Evolutionary conservation across 2,797 vertebrate species (phyloP), one percentile per base, ranked within the genome.

Genomic region (Naso thynnoides): DNA sequence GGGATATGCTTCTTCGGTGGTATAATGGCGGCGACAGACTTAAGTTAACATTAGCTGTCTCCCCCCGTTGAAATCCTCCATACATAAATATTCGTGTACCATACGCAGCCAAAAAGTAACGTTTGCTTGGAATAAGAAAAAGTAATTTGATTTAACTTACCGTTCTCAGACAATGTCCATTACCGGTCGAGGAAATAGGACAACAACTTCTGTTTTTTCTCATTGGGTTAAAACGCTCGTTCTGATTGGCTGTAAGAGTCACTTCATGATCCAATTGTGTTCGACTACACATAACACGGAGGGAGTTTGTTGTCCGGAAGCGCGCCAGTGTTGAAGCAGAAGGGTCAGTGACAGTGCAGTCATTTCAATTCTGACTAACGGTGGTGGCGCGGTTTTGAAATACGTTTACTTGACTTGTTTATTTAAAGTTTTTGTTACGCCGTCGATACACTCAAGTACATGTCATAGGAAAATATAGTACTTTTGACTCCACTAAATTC

Each of bases 1-100:
- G 91, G 89, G 88, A 82, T 88, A 79, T 86, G 91, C 95, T 95
- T 95, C 94, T 95, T 95, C 94, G 93, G 93, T 95, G 94, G 95
- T 95, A 85, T 92, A 91, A 94, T 93, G 93, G 93, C 90, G 93
- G 91, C 91, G 82, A 82, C 80, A 54, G 86, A 89, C 82, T 81
- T 76, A 91, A 88, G 80, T 87, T 79, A 84, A 72, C 70, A 89
- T 89, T 90, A 86, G 85, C 88, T 90, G 92, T 94, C 93, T 92
- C 94, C 94, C 93, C 94, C 93, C 87, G 87, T 80, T 64, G 91
- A 93, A 89, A 91, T 90, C 89, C 91, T 89, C 79, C 87, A 73
- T 82, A 72, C 70, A 71, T 45, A 36, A 54, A 61, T 27, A 67
- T 29, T 21, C n/a, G 0, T 4, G 14, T 27, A 4, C 4, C 8